Percentiles rank a stretch among this genome's conserved stretches.
Conservation (phyloP, 2,113 vertebrate genomes). For the Callorhinus ursinus region DNA sequence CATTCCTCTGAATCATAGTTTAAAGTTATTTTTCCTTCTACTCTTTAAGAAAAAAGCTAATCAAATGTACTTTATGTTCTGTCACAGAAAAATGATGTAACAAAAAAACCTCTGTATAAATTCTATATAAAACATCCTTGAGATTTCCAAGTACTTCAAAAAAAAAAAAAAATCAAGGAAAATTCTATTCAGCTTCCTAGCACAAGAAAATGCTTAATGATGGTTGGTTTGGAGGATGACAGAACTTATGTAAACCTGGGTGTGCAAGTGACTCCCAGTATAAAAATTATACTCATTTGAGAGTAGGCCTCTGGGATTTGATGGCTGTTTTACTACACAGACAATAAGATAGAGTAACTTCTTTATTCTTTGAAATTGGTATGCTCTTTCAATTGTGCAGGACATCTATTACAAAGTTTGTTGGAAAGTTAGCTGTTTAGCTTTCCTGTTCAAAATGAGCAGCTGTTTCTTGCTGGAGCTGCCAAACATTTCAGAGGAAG, state of each 20-base stretch:
- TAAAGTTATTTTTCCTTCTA: neutral
- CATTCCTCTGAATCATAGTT: neutral
- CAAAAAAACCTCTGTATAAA: slow-evolving; percentile 44
- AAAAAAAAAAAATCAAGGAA: slow-evolving; percentile 4
- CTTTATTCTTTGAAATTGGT: neutral
- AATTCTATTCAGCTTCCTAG: slow-evolving; percentile 64
- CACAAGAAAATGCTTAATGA: slow-evolving; percentile 42
- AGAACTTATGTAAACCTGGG: slow-evolving; percentile 31
- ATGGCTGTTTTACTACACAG: neutral
- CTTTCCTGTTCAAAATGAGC: slow-evolving; percentile 58
- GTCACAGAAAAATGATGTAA: slow-evolving; percentile 47
- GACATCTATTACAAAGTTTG: neutral
- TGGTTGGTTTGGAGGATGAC: slow-evolving; percentile 63
- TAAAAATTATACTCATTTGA: neutral
- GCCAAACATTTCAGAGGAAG: neutral
- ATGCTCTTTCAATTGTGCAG: neutral
- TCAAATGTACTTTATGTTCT: slow-evolving; percentile 22
- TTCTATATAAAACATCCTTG: slow-evolving; percentile 65
- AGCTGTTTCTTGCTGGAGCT: slow-evolving; percentile 45
- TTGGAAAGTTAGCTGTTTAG: slow-evolving; percentile 37
- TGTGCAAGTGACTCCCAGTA: neutral
- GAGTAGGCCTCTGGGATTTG: neutral
- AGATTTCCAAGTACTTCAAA: slow-evolving; percentile 66
- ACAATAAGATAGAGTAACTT: neutral
- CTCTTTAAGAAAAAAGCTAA: neutral